Evolutionary conservation across 2,797 vertebrate species (phyloP).

Genomic region (Sebastes oblongus): DNA sequence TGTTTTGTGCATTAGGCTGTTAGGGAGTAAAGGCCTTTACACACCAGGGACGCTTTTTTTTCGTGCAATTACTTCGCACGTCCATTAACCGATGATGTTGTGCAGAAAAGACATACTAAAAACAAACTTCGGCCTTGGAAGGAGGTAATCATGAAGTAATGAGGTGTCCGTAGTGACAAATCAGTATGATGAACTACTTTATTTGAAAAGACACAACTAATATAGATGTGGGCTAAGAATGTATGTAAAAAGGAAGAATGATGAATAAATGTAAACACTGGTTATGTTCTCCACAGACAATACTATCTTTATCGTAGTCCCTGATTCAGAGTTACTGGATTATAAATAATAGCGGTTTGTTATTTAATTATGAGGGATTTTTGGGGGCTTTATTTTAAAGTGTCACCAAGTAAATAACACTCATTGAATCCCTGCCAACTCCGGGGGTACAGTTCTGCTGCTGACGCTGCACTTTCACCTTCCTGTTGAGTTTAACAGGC

Average conservation of each 20-base stretch:
- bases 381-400: background rate
- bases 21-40: too few relatives aligned
- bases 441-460: background rate
- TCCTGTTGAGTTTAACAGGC: background rate
- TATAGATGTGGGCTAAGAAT: background rate
- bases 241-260: background rate
- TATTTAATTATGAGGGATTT: background rate
- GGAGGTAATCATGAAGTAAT: background rate
- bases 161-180: background rate
- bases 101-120: too few relatives aligned
- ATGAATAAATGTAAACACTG: background rate
- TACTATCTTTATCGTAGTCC: background rate
- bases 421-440: background rate
- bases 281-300: background rate
- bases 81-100: too few relatives aligned
- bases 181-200: too few relatives aligned
- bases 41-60: too few relatives aligned
- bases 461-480: background rate
- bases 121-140: too few relatives aligned
- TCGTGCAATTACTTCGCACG: too few relatives aligned
- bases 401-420: slow-evolving; percentile 11
- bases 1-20: too few relatives aligned
- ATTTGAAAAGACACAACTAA: too few relatives aligned
- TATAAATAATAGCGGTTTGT: background rate
- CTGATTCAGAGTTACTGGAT: background rate